These are phyloP conservation scores for Atherinosoma microstoma DNA, from an alignment of 2,797 vertebrate genomes.

Conservation along the genomic window DNA sequence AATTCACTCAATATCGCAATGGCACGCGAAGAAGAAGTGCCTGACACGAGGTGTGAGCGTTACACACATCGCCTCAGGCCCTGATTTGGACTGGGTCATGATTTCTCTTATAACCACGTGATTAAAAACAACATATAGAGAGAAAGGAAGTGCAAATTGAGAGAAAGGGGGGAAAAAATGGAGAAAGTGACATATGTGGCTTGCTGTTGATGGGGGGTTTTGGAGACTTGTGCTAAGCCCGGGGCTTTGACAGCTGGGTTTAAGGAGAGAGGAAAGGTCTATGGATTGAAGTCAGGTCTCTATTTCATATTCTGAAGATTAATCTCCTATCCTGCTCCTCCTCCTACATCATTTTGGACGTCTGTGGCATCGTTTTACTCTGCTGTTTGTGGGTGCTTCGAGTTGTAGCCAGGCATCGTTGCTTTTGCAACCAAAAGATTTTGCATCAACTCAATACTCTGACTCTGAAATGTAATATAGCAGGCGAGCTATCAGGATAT, in stretches of 20 bases:
- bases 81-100: slow-evolving; percentile 35
- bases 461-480: neutral
- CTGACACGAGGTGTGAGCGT: slow-evolving; percentile 26
- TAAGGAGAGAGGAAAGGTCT: slow-evolving; percentile 66
- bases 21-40: slow-evolving; percentile 4
- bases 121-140: slow-evolving; percentile 31
- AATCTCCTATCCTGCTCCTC: slow-evolving; percentile 65
- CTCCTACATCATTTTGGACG: slow-evolving; percentile 60
- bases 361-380: slow-evolving; percentile 56
- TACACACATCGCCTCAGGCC: slow-evolving; percentile 22
- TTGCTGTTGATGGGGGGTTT: slow-evolving; percentile 65
- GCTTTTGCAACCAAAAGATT: slow-evolving; percentile 39
- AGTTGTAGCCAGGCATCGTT: slow-evolving; percentile 44
- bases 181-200: slow-evolving; percentile 39
- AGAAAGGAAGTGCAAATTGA: slow-evolving; percentile 8
- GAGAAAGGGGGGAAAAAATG: neutral
- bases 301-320: slow-evolving; percentile 73
- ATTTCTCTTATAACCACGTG: slow-evolving; percentile 30
- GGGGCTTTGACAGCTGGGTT: slow-evolving; percentile 71
- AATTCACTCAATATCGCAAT: slow-evolving; percentile 44
- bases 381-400: slow-evolving; percentile 60
- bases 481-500: neutral
- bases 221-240: slow-evolving; percentile 67
- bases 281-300: slow-evolving; percentile 72
- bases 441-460: neutral